Conservation (phyloP, 2,888 invertebrate genomes). For the Zygaena filipendulae region DNA sequence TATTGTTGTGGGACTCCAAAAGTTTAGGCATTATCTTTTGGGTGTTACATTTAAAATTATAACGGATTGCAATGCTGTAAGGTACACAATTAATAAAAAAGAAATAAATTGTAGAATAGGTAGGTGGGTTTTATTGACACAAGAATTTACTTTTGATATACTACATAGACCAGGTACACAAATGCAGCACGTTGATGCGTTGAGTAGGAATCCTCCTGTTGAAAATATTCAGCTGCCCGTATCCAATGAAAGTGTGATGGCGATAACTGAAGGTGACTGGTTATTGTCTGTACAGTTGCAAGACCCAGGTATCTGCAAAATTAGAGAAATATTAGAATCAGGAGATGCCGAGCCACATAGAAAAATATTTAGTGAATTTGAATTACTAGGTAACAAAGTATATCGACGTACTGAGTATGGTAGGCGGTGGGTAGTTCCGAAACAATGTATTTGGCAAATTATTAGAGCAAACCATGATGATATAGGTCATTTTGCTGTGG, state of each 20-base stretch:
- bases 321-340: conserved; percentile 11
- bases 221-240: background rate
- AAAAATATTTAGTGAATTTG: conserved; percentile 14
- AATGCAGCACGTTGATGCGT: conserved; percentile 14
- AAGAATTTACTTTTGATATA: conserved; percentile 24
- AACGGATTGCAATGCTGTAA: conserved; percentile 11
- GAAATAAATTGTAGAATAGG: conserved; percentile 22
- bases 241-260: conserved; percentile 3
- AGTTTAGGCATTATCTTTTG: conserved; percentile 9
- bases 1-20: conserved; percentile 7
- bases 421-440: conserved; percentile 20
- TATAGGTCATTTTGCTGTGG: conserved; percentile 14
- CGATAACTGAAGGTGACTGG: conserved; percentile 18
- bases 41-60: conserved; percentile 9
- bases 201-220: conserved; percentile 15
- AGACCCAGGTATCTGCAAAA: conserved; percentile 7
- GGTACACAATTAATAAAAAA: conserved; percentile 13
- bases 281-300: conserved; percentile 13
- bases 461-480: conserved; percentile 14
- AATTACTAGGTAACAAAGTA: conserved; percentile 13
- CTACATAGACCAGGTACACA: conserved; percentile 17
- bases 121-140: conserved; percentile 24
- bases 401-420: conserved; percentile 17
- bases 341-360: conserved; percentile 13
- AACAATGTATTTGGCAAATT: conserved; percentile 15